Base-by-base conservation (phyloP, 2,888 invertebrate species). In the Tromatobia lineatoria region DNA sequence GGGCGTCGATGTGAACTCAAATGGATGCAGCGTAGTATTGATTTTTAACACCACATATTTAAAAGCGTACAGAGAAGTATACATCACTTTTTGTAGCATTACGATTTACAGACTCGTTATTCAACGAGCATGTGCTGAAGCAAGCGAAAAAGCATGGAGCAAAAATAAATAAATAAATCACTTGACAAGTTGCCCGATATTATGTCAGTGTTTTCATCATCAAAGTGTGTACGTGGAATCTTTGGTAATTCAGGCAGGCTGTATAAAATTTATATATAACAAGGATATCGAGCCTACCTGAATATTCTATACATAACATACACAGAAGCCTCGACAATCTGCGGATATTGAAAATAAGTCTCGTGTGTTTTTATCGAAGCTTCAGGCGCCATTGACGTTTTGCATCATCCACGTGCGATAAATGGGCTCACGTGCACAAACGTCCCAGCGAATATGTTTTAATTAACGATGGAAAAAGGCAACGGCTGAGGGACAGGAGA, bases 401-500 rank as follows among this genome's bases (percentile, higher is more conserved):
- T 38, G 61, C 74, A 59, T 50, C 34, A 45, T 66, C 47, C 74
- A 78, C 78, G 29, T 71, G 76, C 66, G 84, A 80, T 84, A 84
- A 84, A 80, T 77, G 71, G 70, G 52, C 57, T 69, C 64, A 64
- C 59, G 73, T 23, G 23, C 76, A 73, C 73, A 77, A 83, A 81
- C 80, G 80, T 74, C 18, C 69, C 38, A 29, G 50, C 81, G 74
- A 78, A 84, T 84, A 84, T 84, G 78, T 84, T 81, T 84, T 84
- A 84, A 84, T 84, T 84, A 84, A 80, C 83, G 83, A 67, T 77
- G 69, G 25, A 77, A 80, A 84, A 69, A 71, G 76, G 59, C 67
- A 67, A 29, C 29, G 52, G 18, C 45, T 7, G 45, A 45, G 50
- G 18, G 52, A 54, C 3, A 42, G 66, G 13, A 42, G 50, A 57